These are phyloP conservation scores for Poeciliopsis paucimaculata DNA, from an alignment of 2,797 vertebrate species.

Conservation along the genomic window DNA sequence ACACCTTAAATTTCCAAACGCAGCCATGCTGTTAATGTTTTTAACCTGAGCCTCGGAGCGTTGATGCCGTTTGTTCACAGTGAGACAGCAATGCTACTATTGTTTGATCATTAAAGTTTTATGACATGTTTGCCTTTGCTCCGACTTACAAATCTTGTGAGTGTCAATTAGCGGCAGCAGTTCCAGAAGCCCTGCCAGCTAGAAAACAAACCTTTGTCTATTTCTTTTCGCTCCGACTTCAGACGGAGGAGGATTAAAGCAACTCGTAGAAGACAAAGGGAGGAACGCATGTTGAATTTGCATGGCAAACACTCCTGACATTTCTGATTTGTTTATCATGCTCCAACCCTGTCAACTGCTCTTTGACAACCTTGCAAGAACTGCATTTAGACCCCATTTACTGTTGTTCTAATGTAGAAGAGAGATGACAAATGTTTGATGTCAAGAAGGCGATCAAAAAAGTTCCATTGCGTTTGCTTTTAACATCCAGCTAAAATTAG, in stretches of 20 bases:
- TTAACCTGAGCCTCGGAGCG: conserved; percentile 32
- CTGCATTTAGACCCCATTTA: conserved; percentile 39
- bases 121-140: conserved; percentile 63
- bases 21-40: conserved; percentile 44
- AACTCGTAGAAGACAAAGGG: conserved; percentile 53
- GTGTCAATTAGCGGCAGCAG: conserved; percentile 72
- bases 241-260: conserved; percentile 61
- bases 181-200: conserved; percentile 64
- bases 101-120: conserved; percentile 75
- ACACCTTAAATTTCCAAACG: conserved; percentile 15
- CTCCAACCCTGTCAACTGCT: conserved; percentile 22
- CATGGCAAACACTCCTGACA: conserved; percentile 58
- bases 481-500: not conserved
- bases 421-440: conserved; percentile 22
- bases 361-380: conserved; percentile 19
- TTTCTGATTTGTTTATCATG: conserved; percentile 63
- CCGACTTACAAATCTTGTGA: conserved; percentile 60
- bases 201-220: conserved; percentile 70
- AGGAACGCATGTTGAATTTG: conserved; percentile 51
- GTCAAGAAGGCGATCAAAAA: not conserved
- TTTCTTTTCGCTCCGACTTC: conserved; percentile 46
- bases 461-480: not conserved
- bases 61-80: conserved; percentile 31
- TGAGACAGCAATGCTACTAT: conserved; percentile 31
- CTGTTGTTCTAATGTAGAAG: not conserved